A percentile compares a stretch with the other conserved stretches of the same genome.
phyloP scores from a whole-genome alignment of 2,888 invertebrate genomes.

The Portevinia maculata region DNA sequence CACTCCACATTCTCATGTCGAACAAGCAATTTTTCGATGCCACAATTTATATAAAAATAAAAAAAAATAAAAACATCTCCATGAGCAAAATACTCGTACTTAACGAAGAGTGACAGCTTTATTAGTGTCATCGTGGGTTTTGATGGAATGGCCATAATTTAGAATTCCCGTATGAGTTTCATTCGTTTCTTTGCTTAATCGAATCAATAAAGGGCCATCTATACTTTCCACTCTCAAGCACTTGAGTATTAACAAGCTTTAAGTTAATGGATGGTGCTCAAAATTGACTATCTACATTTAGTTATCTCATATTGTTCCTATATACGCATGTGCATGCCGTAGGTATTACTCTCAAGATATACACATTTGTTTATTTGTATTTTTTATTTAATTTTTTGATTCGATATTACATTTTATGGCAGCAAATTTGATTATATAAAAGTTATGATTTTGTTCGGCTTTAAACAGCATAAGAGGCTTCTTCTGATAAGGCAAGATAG shows the following conservation, averaged over 20 bases:
- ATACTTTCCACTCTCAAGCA: neutral
- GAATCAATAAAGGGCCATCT: neutral
- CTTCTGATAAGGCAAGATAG: neutral
- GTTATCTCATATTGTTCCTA: neutral
- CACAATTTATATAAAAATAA: neutral
- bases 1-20: neutral
- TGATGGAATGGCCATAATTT: conserved; percentile 14
- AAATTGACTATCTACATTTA: conserved; percentile 3
- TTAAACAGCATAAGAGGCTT: neutral
- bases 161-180: neutral
- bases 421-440: neutral
- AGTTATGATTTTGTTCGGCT: neutral
- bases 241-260: conserved; percentile 2
- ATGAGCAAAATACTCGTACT: neutral
- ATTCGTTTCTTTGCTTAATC: neutral
- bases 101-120: conserved; percentile 15
- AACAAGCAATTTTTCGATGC: neutral
- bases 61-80: neutral
- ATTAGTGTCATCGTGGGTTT: conserved; percentile 6
- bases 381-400: neutral
- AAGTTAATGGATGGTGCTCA: conserved; percentile 12
- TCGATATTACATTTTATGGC: neutral
- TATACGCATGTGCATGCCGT: too few relatives aligned
- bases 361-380: neutral
- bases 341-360: neutral